These are phyloP conservation scores for Anableps anableps DNA, from an alignment of 2,797 vertebrate genomes.

Conservation along the genomic window DNA sequence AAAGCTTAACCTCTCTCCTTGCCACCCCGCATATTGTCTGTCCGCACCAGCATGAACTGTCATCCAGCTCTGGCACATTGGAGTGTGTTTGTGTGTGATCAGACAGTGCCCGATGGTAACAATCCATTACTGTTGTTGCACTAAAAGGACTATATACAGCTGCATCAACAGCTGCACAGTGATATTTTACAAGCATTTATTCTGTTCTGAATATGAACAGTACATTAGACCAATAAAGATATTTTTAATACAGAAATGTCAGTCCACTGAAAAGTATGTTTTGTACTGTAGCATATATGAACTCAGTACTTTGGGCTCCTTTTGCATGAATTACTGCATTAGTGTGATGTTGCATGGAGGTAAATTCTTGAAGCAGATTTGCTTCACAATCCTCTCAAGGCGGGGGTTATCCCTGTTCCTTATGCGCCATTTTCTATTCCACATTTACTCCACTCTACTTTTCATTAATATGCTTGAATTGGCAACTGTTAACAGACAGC, in stretches of 20 bases:
- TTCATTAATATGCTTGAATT: not conserved
- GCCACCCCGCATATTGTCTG: conserved; percentile 16
- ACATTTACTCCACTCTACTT: not conserved
- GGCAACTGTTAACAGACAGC: too few relatives aligned
- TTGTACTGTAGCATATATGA: not conserved
- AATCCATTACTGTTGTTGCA: conserved; percentile 8
- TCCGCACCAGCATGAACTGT: conserved; percentile 35
- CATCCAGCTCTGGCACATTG: conserved; percentile 20
- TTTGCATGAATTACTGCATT: not conserved
- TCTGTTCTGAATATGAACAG: not conserved
- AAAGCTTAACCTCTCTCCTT: conserved; percentile 34
- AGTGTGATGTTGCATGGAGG: not conserved
- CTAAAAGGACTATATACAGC: not conserved
- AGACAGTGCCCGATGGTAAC: conserved; percentile 2
- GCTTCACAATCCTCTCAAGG: not conserved
- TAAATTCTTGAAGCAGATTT: not conserved
- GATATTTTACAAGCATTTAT: not conserved
- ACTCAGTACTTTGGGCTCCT: not conserved
- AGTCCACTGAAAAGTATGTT: not conserved
- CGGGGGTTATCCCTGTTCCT: too few relatives aligned
- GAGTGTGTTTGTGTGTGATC: conserved; percentile 11
- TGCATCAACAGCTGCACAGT: not conserved
- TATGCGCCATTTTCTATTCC: not conserved
- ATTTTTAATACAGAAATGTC: not conserved
- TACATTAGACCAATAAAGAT: not conserved